A percentile compares a stretch with the other conserved stretches of the same genome.
Conservation (phyloP, 2,113 vertebrate species). For the Pelusios castaneus region DNA sequence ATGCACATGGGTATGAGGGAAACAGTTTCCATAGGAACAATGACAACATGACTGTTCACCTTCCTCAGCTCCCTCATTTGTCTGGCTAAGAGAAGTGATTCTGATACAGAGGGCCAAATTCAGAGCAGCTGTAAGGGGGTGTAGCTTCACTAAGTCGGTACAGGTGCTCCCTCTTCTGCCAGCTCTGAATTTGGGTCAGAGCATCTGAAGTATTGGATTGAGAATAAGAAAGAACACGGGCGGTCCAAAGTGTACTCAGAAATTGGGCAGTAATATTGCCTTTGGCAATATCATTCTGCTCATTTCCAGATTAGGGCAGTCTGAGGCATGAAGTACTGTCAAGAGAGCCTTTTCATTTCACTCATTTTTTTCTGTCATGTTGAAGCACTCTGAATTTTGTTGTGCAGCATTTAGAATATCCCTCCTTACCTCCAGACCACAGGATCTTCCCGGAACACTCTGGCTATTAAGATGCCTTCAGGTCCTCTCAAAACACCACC, state of each 20-base stretch:
- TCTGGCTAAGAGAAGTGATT: background rate
- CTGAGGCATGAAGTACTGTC: background rate
- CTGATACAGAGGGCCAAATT: background rate
- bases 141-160: background rate
- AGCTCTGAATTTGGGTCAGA: background rate
- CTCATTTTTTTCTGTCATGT: background rate
- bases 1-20: background rate
- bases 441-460: background rate
- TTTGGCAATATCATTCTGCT: background rate
- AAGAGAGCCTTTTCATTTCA: background rate
- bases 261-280: background rate
- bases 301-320: background rate
- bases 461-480: background rate
- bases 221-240: background rate
- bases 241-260: background rate
- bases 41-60: fast-evolving
- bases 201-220: background rate
- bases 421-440: background rate
- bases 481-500: background rate
- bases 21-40: background rate
- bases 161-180: fast-evolving
- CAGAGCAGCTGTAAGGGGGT: background rate
- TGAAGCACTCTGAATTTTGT: background rate
- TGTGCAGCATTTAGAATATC: background rate
- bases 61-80: background rate